Conservation (phyloP, 2,113 vertebrate genomes). For the Holacanthus passer region DNA sequence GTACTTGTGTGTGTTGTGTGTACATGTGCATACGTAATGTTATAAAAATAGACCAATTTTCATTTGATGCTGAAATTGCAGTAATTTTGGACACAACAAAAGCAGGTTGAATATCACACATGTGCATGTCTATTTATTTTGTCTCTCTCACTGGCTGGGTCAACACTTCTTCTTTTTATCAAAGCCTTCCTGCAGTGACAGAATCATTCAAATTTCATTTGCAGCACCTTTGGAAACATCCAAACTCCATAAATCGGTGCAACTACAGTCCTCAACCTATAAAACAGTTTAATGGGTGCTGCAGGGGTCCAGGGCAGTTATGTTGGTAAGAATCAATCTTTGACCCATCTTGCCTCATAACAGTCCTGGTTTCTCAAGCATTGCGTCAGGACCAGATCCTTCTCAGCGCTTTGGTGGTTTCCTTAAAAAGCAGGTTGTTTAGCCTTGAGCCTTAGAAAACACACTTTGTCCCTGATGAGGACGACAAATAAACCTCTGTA, state of each 20-base stretch:
- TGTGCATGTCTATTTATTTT: constrained; percentile 12
- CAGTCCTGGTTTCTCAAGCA: constrained; percentile 11
- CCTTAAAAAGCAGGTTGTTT: not conserved
- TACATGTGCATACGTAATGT: not conserved
- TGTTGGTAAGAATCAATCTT: not conserved
- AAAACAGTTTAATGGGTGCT: constrained; percentile 22
- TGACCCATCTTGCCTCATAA: constrained; percentile 47
- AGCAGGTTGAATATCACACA: not conserved
- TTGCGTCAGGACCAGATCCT: not conserved
- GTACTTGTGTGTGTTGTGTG: not conserved
- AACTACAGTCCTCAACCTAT: constrained; percentile 5
- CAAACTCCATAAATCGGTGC: constrained; percentile 30
- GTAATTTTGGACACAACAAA: constrained; percentile 28
- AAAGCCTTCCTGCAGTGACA: constrained; percentile 21
- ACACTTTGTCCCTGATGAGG: too few relatives aligned
- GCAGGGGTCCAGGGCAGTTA: constrained; percentile 16
- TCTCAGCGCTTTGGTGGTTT: not conserved
- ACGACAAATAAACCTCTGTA: too few relatives aligned
- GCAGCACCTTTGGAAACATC: constrained; percentile 13
- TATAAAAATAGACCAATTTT: constrained; percentile 7
- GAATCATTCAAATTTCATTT: constrained; percentile 35
- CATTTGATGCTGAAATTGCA: not conserved
- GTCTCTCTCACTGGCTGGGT: not conserved
- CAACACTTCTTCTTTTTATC: constrained; percentile 5
- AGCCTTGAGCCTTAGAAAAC: not conserved